phyloP scores from a whole-genome alignment of 2,888 invertebrate species.

The Parnassius orleans region DNA sequence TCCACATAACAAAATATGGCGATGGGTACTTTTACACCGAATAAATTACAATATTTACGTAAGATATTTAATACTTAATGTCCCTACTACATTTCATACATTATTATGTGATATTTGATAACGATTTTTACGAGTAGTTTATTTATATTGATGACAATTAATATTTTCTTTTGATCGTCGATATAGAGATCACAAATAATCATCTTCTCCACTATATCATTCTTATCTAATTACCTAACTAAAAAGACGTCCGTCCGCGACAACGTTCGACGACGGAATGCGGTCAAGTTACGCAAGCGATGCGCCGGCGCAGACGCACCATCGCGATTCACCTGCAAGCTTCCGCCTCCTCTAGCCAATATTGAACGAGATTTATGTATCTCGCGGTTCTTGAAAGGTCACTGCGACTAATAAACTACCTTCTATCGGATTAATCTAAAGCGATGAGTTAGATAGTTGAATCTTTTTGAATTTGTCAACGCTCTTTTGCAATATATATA shows the following conservation, averaged over 20 bases:
- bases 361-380: slow-evolving; percentile 29
- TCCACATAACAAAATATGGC: too few species aligned
- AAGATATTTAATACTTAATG: too few species aligned
- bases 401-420: slow-evolving; percentile 24
- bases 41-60: too few species aligned
- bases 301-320: slow-evolving; percentile 52
- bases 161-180: slow-evolving; percentile 3
- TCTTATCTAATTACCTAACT: slow-evolving; percentile 20
- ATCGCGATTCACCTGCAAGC: slow-evolving; percentile 57
- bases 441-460: neutral
- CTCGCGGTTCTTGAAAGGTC: slow-evolving; percentile 27
- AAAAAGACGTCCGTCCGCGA: slow-evolving; percentile 40
- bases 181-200: neutral
- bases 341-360: slow-evolving; percentile 50
- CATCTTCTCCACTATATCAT: slow-evolving; percentile 15
- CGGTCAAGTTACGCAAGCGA: slow-evolving; percentile 60
- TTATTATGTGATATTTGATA: too few species aligned
- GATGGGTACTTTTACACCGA: too few species aligned
- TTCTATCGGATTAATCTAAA: slow-evolving; percentile 12
- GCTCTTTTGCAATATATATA: too few species aligned
- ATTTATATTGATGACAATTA: slow-evolving; percentile 1
- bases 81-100: too few species aligned
- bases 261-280: slow-evolving; percentile 53
- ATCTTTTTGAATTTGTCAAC: too few species aligned
- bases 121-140: neutral